These are phyloP conservation scores for Drymodes brunneopygia DNA, from an alignment of 2,113 vertebrate genomes.

Conservation along the genomic window DNA sequence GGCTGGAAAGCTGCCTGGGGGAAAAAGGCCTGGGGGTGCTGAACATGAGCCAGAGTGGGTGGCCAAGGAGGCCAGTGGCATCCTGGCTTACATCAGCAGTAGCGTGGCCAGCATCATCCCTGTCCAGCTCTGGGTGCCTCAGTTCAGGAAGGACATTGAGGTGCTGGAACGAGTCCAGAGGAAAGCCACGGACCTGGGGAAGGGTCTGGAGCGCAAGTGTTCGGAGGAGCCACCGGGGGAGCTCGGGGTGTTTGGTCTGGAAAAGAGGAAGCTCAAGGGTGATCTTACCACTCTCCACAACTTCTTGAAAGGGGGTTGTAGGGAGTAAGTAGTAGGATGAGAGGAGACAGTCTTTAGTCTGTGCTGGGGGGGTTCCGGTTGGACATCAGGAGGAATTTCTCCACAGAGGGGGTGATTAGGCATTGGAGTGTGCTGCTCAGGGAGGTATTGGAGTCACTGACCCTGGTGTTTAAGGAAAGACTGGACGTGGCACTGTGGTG, in stretches of 20 bases:
- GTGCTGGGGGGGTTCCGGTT: background rate
- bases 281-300: background rate
- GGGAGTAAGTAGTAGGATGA: background rate
- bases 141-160: rapidly evolving
- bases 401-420: background rate
- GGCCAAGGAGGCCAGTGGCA: rapidly evolving
- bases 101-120: background rate
- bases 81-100: background rate
- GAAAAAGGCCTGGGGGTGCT: background rate
- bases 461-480: background rate
- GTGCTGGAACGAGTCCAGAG: background rate
- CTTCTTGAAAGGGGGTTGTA: background rate
- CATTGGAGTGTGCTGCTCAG: background rate
- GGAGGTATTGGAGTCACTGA: background rate
- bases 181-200: background rate
- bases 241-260: background rate
- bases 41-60: background rate
- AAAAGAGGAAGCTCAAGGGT: background rate
- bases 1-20: background rate
- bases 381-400: background rate
- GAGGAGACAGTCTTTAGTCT: background rate
- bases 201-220: background rate
- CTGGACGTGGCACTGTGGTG: rapidly evolving
- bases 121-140: background rate
- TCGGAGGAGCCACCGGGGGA: background rate